Base-by-base conservation (phyloP, 2,113 vertebrate species). In the Ictalurus furcatus region DNA sequence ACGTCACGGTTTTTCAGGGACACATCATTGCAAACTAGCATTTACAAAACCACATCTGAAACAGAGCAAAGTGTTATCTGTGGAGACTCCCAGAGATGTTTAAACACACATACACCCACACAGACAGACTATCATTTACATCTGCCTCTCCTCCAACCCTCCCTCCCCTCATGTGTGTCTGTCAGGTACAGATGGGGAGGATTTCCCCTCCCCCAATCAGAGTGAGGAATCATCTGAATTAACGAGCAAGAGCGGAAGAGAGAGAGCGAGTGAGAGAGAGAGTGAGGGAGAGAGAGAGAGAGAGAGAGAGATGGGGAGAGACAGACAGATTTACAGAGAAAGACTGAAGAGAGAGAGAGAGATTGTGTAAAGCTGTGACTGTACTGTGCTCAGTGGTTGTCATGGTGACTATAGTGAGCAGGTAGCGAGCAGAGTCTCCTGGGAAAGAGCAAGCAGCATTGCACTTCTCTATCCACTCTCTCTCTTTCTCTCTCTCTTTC, bases 181-280 rank as follows among this genome's bases (percentile, higher is more conserved):
- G 89, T 65, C 90, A 91, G 89, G 90, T 91, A 91, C 71, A 89
- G 65, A 67, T 81, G 48, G 90, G 80, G 84, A 88, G 67, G 91
- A 78, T 90, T 48, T 85, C 92, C 90, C 89, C 79, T 89, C 92
- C 86, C 89, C 90, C 91, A 90, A 63, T 48, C 78, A 89, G 78
- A 90, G 88, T 30, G 69, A 85, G 88, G 82, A 87, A 87, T 89
- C 88, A 88, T 90, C 87, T 85, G 86, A 91, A 91, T 92, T 91
- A 91, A 67, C 54, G 84, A 89, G 88, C 54, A 76, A 88, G 81
- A 90, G 48, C 58, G 16, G 40, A 0, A 59, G 19, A 58, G 40
- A 44, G 78, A 76, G 25, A n/a, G 6, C 9, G 87, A 21, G 9
- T 81, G 7, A 85, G 8, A 21, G 25, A 30, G 73, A 12, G 40